Base-by-base conservation (phyloP, 1,140 invertebrate species). In the Propsilocerus akamusi region DNA sequence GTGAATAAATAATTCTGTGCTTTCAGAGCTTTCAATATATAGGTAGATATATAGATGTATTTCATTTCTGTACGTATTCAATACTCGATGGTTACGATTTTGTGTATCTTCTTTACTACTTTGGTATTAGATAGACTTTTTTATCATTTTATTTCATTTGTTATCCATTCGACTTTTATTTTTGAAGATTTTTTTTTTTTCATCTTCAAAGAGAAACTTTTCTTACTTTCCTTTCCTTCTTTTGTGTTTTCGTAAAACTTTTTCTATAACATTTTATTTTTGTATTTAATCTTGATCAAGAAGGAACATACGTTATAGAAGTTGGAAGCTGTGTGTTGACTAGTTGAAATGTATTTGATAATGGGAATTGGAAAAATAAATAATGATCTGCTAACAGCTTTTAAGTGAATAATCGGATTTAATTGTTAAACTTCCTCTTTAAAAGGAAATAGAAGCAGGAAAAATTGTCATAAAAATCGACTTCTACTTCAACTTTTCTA, bases 371-470 rank as follows among this genome's bases (percentile, higher is more conserved):
- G 34, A 20, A 41, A 41, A 41, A 41, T 41, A 41, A 41, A 41
- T 41, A 41, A 41, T 41, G 34, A 41, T 41, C 34, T 41, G 34
- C 34, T 41, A 41, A 41, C 34, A 41, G 34, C 34, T 41, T 41
- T n/a, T 41, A 41, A 41, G 34, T 41, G 22, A 41, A 41, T 41
- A 41, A 41, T 41, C 34, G 34, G 34, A 41, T 41, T 41, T 41
- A 41, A 41, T 41, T 41, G 17, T 14, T 20, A 41, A 41, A 41
- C 14, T 41, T 30, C n/a, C 10, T 30, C 3, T 30, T 30, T 10
- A n/a, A 30, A 12, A 30, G 14, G 28, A 30, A 30, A 30, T 30
- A 7, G 14, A 30, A 2, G 7, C 11, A 30, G 14, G 14, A 30
- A 30, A 12, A n/a, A 12, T n/a, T 12, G 14, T 30, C 14, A n/a